These are phyloP conservation scores for Diplodus sargus DNA, from an alignment of 2,797 vertebrate species.

Conservation along the genomic window DNA sequence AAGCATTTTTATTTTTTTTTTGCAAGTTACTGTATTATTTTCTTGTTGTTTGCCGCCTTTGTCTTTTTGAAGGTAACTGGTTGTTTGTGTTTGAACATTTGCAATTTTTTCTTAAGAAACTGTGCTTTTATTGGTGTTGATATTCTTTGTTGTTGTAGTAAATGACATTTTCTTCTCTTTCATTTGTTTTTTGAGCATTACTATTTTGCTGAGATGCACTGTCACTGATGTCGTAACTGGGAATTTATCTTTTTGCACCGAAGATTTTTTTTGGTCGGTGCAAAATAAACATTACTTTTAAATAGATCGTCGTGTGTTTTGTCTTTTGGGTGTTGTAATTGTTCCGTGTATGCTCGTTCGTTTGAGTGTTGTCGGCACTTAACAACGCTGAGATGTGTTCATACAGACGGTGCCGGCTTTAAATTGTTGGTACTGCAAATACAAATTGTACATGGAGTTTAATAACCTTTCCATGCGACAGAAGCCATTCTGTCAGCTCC, in stretches of 20 bases:
- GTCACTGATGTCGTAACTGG: constrained; percentile 75
- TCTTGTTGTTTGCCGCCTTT: constrained; percentile 39
- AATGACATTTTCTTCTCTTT: constrained; percentile 51
- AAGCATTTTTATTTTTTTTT: constrained; percentile 51
- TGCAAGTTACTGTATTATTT: constrained; percentile 73
- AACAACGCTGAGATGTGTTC: not conserved
- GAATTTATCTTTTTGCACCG: constrained; percentile 73
- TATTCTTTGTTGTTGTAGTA: constrained; percentile 67
- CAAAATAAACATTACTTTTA: constrained; percentile 81
- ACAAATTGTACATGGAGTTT: constrained; percentile 5
- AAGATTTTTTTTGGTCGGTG: constrained; percentile 59
- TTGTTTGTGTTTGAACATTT: constrained; percentile 66
- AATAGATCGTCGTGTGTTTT: constrained; percentile 39
- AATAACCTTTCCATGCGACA: constrained; percentile 5
- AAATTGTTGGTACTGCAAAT: not conserved
- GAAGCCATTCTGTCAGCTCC: constrained; percentile 4
- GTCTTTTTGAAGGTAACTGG: constrained; percentile 60
- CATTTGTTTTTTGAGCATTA: constrained; percentile 62
- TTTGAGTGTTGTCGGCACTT: not conserved
- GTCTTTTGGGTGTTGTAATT: constrained; percentile 6
- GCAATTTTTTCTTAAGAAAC: constrained; percentile 59
- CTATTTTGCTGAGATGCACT: constrained; percentile 77
- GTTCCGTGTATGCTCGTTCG: not conserved
- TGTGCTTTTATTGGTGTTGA: constrained; percentile 72
- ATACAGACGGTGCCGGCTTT: not conserved